Base-by-base conservation (phyloP, 1,140 invertebrate species). In the Tribolium castaneum region DNA sequence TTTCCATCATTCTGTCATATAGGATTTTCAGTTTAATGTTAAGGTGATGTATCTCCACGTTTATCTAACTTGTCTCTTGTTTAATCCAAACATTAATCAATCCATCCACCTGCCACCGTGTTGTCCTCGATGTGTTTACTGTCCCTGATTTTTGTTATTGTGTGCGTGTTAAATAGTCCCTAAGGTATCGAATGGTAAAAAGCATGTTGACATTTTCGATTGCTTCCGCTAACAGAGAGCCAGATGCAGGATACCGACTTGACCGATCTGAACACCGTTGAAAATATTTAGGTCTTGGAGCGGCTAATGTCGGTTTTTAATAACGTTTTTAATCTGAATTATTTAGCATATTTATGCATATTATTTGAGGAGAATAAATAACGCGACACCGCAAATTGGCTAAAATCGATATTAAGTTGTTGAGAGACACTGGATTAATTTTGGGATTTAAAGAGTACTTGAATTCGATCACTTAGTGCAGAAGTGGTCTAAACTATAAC, bases 51-150 rank as follows among this genome's bases (percentile, higher is more conserved):
- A 35, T 66, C 30, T 35, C 30, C 12, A 7, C 59, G 25, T 34
- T 66, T 35, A 66, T 59, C 59, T 66, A 35, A 34, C 30, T 66
- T 66, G 59, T 66, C 59, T 66, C 59, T 66, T 66, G 59, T 66
- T 66, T 66, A 66, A 66, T 66, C 59, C 59, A 66, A 66, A 66
- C 59, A 66, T 66, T 66, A 66, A 66, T 66, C 59, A 66, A 66
- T 66, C 59, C 30, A 66, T 66, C 59, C 59, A 66, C 59, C 59
- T 66, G 59, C 59, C 59, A 66, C 59, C 59, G 59, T 66, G 59
- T 66, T 35, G 59, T 66, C 59, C 59, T 66, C 30, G 30, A 66
- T 66, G 54, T 59, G 59, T 66, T 66, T 66, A 30, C 59, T 45
- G 59, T 66, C 25, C 12, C 59, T 66, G 30, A 66, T 66, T 66